Evolutionary conservation across 37 sponge, comb jelly and placozoan species (phyloP).

Genomic region (Petrosia ficiformis): DNA sequence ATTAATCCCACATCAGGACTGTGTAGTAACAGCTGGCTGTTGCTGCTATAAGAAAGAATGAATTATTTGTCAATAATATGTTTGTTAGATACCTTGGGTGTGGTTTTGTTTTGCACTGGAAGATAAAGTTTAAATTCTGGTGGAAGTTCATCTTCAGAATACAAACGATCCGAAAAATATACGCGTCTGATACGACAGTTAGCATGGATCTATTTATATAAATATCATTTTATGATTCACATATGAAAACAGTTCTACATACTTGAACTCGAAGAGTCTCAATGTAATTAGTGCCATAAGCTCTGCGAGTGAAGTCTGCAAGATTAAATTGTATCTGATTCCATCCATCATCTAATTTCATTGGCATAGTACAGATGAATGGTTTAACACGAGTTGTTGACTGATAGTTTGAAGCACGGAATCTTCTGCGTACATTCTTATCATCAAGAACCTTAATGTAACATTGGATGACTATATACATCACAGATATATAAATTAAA

Average conservation of each 20-base stretch:
- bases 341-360: slow-evolving; percentile 99
- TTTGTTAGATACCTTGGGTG: slow-evolving; percentile 19
- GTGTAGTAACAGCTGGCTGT: no score
- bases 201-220: slow-evolving; percentile 84
- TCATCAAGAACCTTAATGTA: slow-evolving; percentile 88
- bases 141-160: slow-evolving; percentile 97
- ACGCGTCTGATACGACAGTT: slow-evolving; percentile 98
- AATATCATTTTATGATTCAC: neutral
- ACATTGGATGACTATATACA: no score
- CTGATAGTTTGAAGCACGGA: slow-evolving; percentile 98
- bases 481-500: neutral
- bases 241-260: neutral
- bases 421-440: slow-evolving; percentile 89
- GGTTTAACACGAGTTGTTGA: slow-evolving; percentile 96
- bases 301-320: slow-evolving; percentile 95
- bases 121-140: slow-evolving; percentile 99
- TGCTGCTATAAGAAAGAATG: no score
- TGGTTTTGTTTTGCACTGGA: slow-evolving; percentile 80
- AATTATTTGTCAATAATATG: no score
- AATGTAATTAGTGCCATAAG: slow-evolving; percentile 99
- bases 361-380: slow-evolving; percentile 99
- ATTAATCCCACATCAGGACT: no score
- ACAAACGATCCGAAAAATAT: slow-evolving; percentile 96
- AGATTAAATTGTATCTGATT: slow-evolving; percentile 99
- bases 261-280: slow-evolving; percentile 94